Evolutionary conservation across 1,140 invertebrate genomes (phyloP).

Genomic region (Dreissena polymorpha): DNA sequence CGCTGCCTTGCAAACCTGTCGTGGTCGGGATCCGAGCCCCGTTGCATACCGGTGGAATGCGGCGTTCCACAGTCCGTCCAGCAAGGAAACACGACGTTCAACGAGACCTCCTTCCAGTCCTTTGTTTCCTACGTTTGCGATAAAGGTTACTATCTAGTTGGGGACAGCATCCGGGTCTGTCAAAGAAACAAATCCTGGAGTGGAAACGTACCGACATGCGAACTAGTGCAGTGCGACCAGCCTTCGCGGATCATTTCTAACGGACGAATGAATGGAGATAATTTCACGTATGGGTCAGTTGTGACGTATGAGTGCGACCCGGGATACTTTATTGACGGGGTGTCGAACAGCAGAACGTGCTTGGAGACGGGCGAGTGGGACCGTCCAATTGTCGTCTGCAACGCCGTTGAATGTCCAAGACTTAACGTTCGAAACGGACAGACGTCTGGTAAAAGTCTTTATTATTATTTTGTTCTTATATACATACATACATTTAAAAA

Average conservation of each 20-base stretch:
- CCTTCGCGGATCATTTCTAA: slow-evolving; percentile 67
- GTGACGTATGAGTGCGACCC: slow-evolving; percentile 67
- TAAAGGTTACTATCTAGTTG: slow-evolving; percentile 76
- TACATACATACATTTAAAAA: too few species aligned
- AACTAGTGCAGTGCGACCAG: slow-evolving; percentile 62
- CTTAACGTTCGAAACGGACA: slow-evolving; percentile 59
- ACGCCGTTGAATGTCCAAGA: slow-evolving; percentile 64
- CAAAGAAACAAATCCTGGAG: slow-evolving; percentile 75
- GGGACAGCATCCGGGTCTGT: slow-evolving; percentile 71
- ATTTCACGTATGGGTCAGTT: slow-evolving; percentile 61
- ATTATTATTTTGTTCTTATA: too few species aligned
- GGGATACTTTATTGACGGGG: slow-evolving; percentile 59
- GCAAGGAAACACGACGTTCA: slow-evolving; percentile 50
- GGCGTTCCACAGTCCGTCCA: slow-evolving; percentile 49
- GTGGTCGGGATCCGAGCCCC: slow-evolving; percentile 74
- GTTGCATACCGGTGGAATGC: slow-evolving; percentile 58
- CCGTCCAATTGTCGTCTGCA: slow-evolving; percentile 79
- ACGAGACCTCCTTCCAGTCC: slow-evolving; percentile 75
- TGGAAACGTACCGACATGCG: slow-evolving; percentile 62
- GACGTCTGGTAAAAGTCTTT: slow-evolving; percentile 41
- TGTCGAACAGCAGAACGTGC: slow-evolving; percentile 84
- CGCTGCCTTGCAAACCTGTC: slow-evolving; percentile 73
- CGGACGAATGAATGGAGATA: slow-evolving; percentile 64
- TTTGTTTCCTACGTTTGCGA: slow-evolving; percentile 80
- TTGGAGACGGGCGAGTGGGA: slow-evolving; percentile 90